A percentile compares a stretch with the other conserved stretches of the same genome.
phyloP scores from a whole-genome alignment of 1,140 invertebrate genomes.

The Zaprionus inermis region DNA sequence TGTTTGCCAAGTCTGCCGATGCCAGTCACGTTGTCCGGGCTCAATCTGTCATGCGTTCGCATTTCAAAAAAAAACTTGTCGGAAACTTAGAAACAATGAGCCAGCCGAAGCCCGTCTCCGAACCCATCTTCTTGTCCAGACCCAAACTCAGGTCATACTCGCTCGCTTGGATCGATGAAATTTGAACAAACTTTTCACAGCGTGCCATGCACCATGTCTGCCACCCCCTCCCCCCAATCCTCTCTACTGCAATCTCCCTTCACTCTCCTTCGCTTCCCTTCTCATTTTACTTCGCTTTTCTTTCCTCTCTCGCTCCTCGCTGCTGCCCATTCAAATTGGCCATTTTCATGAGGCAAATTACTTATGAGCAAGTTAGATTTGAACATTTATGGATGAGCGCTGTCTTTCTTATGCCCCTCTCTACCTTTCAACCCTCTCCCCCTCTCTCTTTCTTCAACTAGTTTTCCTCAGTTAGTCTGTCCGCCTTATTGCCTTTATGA shows the following conservation, averaged over 20 bases:
- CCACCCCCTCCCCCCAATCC: background rate
- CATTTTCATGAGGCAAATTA: constrained; percentile 70
- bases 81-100: constrained; percentile 39
- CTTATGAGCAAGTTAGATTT: constrained; percentile 59
- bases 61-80: constrained; percentile 42
- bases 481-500: constrained; percentile 51
- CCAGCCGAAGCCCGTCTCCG: background rate
- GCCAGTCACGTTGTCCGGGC: no score
- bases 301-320: background rate
- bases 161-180: constrained; percentile 1
- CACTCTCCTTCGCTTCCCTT: background rate
- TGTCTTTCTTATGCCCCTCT: constrained; percentile 3
- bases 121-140: no score
- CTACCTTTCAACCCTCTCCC: background rate
- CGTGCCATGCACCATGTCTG: background rate
- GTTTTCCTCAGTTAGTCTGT: background rate
- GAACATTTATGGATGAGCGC: constrained; percentile 21
- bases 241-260: no score
- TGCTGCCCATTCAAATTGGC: constrained; percentile 56
- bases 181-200: constrained; percentile 28
- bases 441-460: background rate
- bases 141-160: background rate
- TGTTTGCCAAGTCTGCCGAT: no score
- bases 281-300: background rate
- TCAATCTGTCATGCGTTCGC: background rate